phyloP scores from a whole-genome alignment of 2,888 invertebrate species.

The Pachycephus smyrnensis region DNA sequence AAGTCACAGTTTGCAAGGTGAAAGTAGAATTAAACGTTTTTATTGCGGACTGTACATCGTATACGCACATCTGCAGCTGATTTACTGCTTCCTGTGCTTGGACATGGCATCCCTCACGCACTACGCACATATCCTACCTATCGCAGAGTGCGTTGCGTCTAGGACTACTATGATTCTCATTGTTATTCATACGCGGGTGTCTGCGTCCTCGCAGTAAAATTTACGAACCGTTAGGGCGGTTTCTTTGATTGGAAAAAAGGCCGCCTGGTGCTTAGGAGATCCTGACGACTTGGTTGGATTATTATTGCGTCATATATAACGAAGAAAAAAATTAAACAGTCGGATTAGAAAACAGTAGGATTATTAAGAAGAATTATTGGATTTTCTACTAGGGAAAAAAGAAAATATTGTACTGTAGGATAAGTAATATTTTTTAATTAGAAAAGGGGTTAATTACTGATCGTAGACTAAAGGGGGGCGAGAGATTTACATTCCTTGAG shows the following conservation, averaged over 20 bases:
- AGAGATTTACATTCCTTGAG: too few relatives aligned
- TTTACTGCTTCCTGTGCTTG: constrained; percentile 4
- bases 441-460: too few relatives aligned
- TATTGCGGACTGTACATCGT: background rate
- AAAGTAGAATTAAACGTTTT: background rate
- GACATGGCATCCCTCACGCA: constrained; percentile 4
- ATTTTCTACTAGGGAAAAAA: too few relatives aligned
- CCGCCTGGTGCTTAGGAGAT: too few relatives aligned
- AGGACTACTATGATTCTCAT: background rate
- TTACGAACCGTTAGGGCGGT: constrained; percentile 4
- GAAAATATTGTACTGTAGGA: too few relatives aligned
- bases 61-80: background rate
- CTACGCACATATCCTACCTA: constrained; percentile 5
- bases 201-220: background rate
- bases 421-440: too few relatives aligned
- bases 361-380: too few relatives aligned
- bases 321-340: too few relatives aligned
- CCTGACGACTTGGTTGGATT: too few relatives aligned
- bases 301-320: too few relatives aligned
- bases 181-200: constrained; percentile 3
- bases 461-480: too few relatives aligned
- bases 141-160: background rate
- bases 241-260: background rate
- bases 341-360: too few relatives aligned
- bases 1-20: background rate